Evolutionary conservation across 2,888 invertebrate species (phyloP), one percentile per base, ranked within the genome.

Genomic region (Ochropacha duplaris): DNA sequence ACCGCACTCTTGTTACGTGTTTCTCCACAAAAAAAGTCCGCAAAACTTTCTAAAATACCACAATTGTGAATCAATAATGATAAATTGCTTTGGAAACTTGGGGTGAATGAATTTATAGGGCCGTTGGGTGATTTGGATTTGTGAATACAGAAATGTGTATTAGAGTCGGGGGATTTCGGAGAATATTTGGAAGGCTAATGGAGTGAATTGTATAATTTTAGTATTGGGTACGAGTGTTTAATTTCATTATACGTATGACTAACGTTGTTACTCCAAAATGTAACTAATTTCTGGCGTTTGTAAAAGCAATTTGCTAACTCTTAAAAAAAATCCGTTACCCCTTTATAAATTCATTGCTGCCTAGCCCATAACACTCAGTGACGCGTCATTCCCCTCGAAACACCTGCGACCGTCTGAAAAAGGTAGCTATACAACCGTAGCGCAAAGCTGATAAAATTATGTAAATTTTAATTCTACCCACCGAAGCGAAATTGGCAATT

Each of bases 391-490:
- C 58, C 52, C 59, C 57, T 60, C 57, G 39, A 22, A 60, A 56
- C 73, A 72, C 68, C 71, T 75, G 73, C 50, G 68, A 50, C 59
- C 63, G 49, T 62, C 61, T 68, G 44, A 39, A 16, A 8, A 2
- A 16, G 2, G 2, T 14, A 14, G 2, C 4, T 14, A 22, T 39
- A 52, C 54, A n/a, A n/a, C n/a, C 24, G 51, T 57, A 55, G 57
- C 57, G 58, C 57, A 59, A 63, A 61, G 61, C 57, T 69, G 71
- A 72, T 76, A 71, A 72, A 69, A 69, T 79, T 79, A 83, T 81
- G 78, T 65, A 75, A 74, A 81, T 81, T 75, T 71, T 69, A 75
- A 78, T 74, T 70, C 72, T 67, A 73, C 66, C 74, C 62, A 19
- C 57, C 61, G 55, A 61, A 65, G 60, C 63, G 61, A 66, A 69